Conservation (phyloP, 2,888 invertebrate genomes). For the Melinaea menophilus region DNA sequence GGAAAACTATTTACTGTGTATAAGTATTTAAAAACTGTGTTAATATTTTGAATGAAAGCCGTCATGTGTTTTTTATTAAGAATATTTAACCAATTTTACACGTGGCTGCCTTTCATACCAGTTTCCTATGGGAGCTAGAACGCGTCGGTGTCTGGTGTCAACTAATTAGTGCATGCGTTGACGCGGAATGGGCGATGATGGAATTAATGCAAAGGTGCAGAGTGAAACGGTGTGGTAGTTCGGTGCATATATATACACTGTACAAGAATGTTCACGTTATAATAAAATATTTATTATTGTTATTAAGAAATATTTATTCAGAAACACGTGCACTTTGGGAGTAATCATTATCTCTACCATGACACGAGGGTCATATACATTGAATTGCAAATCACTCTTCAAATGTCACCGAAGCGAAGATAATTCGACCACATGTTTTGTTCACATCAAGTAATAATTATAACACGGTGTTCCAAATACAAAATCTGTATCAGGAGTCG, state of each 20-base stretch:
- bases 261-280: neutral
- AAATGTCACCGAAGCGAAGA: slow-evolving; percentile 69
- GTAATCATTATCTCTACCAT: slow-evolving; percentile 56
- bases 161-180: slow-evolving; percentile 72
- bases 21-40: neutral
- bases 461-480: slow-evolving; percentile 33
- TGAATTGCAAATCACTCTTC: slow-evolving; percentile 69
- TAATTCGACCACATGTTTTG: slow-evolving; percentile 72
- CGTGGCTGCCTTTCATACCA: slow-evolving; percentile 53
- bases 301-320: slow-evolving; percentile 32
- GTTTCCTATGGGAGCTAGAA: slow-evolving; percentile 61
- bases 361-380: slow-evolving; percentile 47
- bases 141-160: slow-evolving; percentile 58
- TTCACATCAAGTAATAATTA: slow-evolving; percentile 69
- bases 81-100: slow-evolving; percentile 61
- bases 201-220: slow-evolving; percentile 54
- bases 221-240: slow-evolving; percentile 47
- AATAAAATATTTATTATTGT: neutral
- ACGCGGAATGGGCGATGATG: slow-evolving; percentile 63
- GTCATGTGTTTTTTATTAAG: slow-evolving; percentile 33
- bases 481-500: slow-evolving; percentile 21
- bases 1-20: too few species aligned
- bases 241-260: slow-evolving; percentile 23
- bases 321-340: slow-evolving; percentile 58
- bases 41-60: slow-evolving; percentile 23